A percentile compares a stretch with the other conserved stretches of the same genome.
Evolutionary conservation across 1,140 invertebrate genomes (phyloP).

Genomic region (Listronotus bonariensis): DNA sequence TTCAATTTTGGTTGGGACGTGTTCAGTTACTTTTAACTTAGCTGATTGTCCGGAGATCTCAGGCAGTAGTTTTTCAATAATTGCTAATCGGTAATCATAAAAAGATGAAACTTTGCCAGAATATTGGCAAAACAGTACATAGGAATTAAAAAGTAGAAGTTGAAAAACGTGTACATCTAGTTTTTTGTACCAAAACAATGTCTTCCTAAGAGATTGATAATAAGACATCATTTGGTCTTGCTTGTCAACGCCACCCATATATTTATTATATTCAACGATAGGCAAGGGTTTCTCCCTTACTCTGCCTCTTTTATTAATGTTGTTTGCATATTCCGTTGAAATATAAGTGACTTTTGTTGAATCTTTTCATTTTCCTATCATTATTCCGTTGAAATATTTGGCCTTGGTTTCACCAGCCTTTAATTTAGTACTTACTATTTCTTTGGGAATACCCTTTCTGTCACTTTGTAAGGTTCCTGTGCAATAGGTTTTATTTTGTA

Average conservation of each 20-base stretch:
- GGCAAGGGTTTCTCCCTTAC: slow-evolving; percentile 39
- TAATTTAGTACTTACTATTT: no score
- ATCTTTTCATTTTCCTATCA: slow-evolving; percentile 52
- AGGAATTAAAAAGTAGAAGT: no score
- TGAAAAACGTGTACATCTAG: no score
- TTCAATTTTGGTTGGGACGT: no score
- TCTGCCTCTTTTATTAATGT: slow-evolving; percentile 8
- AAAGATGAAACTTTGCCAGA: no score
- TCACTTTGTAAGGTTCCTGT: slow-evolving; percentile 50
- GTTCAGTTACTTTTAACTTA: no score
- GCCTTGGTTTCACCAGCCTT: slow-evolving; percentile 42
- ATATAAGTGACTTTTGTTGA: slow-evolving; percentile 50
- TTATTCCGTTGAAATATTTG: slow-evolving; percentile 36
- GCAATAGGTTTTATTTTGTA: slow-evolving; percentile 47
- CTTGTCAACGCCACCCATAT: slow-evolving; percentile 44
- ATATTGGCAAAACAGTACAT: no score
- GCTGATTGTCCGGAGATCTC: no score
- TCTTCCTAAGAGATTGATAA: slow-evolving; percentile 48
- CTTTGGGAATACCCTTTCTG: slow-evolving; percentile 37
- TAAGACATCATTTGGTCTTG: slow-evolving; percentile 50
- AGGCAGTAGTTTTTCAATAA: no score
- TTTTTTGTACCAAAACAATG: slow-evolving; percentile 49
- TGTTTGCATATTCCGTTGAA: slow-evolving; percentile 42
- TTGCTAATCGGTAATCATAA: no score
- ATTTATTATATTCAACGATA: slow-evolving; percentile 48